Percentiles rank a stretch among this genome's conserved stretches.
Conservation (phyloP, 2,888 invertebrate species). For the Diarsia rubi region DNA sequence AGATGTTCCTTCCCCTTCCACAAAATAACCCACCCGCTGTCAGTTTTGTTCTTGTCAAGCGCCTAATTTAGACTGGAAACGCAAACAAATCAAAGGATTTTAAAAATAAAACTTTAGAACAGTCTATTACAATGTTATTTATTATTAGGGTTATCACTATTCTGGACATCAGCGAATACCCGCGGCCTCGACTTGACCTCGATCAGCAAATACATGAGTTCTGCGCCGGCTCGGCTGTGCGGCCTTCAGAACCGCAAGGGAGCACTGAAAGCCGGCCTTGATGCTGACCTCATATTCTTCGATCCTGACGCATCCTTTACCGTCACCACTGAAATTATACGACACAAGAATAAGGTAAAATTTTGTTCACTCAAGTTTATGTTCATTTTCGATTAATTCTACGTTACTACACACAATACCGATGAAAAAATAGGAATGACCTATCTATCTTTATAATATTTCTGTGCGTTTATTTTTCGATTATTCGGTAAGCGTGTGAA, state of each 20-base stretch:
- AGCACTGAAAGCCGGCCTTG: constrained; percentile 91
- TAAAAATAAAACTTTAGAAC: background rate
- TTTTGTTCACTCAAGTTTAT: background rate
- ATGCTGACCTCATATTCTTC: constrained; percentile 94
- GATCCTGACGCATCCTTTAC: constrained; percentile 92
- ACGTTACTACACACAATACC: background rate
- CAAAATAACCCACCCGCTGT: background rate
- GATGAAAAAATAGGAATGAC: background rate
- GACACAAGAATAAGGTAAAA: constrained; percentile 93
- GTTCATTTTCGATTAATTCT: background rate
- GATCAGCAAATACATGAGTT: constrained; percentile 91
- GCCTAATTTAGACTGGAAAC: background rate
- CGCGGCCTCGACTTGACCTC: constrained; percentile 90
- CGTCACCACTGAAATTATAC: constrained; percentile 90
- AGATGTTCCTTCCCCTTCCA: too few species aligned
- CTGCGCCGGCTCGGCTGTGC: constrained; percentile 92
- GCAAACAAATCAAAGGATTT: background rate
- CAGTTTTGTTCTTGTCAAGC: background rate
- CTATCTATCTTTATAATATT: too few species aligned
- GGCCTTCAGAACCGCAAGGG: constrained; percentile 92
- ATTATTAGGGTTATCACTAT: constrained; percentile 90
- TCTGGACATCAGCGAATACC: constrained; percentile 92
- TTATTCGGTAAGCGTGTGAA: background rate
- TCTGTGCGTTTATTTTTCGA: background rate
- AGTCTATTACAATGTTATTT: background rate